Evolutionary conservation across 1,140 invertebrate genomes (phyloP), one percentile per base, ranked within the genome.

Genomic region (Reticulitermes speratus): DNA sequence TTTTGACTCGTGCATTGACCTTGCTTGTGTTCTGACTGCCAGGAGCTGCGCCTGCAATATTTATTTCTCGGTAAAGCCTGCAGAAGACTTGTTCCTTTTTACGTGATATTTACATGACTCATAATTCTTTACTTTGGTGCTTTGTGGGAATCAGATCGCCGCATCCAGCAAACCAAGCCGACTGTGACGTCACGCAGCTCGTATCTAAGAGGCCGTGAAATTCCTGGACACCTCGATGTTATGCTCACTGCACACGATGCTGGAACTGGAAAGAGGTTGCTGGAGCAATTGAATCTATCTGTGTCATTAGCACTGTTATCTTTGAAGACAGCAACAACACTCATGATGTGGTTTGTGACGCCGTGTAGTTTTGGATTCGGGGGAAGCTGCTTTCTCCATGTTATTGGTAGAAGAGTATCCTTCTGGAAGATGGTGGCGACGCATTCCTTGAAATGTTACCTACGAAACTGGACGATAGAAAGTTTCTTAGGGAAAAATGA

Each of bases 151-250:
- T 30, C 65, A 2, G 65, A 55, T 19, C 52, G 5, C 19, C 19
- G 0, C 52, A 55, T 55, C 52, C 19, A 55, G 52, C 52, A 55
- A 55, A 21, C 25, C 11, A 75, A 75, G 25, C 65, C 25, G n/a
- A 75, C 65, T 75, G 65, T 75, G 65, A 75, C 65, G 25, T 75
- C 65, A 30, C 65, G 65, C 25, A 75, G 25, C 25, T 30, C 65
- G 30, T 75, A 75, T 75, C 65, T 75, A 75, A 75, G 65, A 7
- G n/a, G 25, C 65, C 65, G 65, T 75, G 65, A 75, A 75, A 75
- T 75, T n/a, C n/a, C 65, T 30, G 25, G n/a, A 75, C 65, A 75
- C 25, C n/a, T 75, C 25, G 25, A 30, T 25, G 65, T 30, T 9
- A 75, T 75, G 65, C 8, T 8, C 65, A 14, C n/a, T 75, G 65